A percentile compares a stretch with the other conserved stretches of the same genome.
Conservation (phyloP, 2,888 invertebrate genomes). For the Sthenelais limicola region DNA sequence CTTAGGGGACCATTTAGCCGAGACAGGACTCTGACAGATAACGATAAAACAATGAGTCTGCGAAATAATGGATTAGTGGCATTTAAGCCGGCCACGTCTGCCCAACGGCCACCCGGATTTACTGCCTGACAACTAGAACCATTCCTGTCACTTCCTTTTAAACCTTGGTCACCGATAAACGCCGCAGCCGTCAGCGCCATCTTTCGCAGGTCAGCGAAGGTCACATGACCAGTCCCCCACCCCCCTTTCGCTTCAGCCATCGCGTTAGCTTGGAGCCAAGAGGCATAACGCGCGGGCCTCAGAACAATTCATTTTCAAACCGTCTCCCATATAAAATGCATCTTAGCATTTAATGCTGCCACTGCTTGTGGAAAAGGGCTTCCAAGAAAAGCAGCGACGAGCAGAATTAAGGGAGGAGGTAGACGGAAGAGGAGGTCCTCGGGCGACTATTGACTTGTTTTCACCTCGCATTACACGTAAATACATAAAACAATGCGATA, state of each 20-base stretch:
- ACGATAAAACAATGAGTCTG: conserved; percentile 38
- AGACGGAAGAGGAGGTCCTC: neutral
- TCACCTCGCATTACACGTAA: conserved; percentile 21
- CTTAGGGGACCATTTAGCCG: conserved; percentile 35
- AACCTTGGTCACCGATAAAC: conserved; percentile 11
- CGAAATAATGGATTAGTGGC: conserved; percentile 35
- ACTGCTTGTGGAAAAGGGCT: too few relatives aligned
- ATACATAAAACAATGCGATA: conserved; percentile 35
- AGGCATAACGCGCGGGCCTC: conserved; percentile 18
- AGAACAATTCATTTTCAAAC: conserved; percentile 31
- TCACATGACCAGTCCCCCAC: neutral
- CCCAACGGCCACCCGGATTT: conserved; percentile 23
- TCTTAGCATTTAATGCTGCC: too few relatives aligned
- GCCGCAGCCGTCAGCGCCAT: conserved; percentile 17
- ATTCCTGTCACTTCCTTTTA: conserved; percentile 27
- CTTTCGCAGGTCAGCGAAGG: conserved; percentile 9
- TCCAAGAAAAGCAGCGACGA: too few relatives aligned
- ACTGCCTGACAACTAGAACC: conserved; percentile 25
- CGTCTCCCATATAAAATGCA: conserved; percentile 18
- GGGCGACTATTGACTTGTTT: conserved; percentile 9
- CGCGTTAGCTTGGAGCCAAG: neutral
- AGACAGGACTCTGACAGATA: conserved; percentile 17
- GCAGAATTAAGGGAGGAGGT: too few relatives aligned
- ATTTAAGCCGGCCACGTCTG: conserved; percentile 27
- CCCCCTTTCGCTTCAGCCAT: neutral